Evolutionary conservation across 23 tunicate genomes (phyloP), one percentile per base, ranked within the genome.

Genomic region (Styela clava): DNA sequence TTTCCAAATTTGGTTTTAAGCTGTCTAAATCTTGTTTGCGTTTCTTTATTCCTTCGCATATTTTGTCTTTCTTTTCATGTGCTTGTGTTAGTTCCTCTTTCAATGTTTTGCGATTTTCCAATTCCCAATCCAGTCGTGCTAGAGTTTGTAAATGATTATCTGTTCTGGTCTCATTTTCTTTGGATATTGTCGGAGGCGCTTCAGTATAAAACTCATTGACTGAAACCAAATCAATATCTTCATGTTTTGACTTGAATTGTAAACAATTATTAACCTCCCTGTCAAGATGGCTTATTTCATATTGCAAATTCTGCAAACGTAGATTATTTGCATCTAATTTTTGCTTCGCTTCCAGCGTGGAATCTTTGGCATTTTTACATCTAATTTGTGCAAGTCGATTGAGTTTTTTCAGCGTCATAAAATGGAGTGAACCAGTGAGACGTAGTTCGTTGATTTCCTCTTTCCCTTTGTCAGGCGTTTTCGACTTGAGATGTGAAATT

Each of bases 171-270:
- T 16, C 74, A 34, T 79, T 74, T 86, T 81, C 32, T 74, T 78
- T 71, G 0, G 97, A 78, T 19, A 91, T 91, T 16, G 67, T 84
- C 2, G 69, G 19, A 2, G 97, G 97, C 21, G 92, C 97, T 2
- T 78, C 63, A 2, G 74, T 28, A 68, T 87, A 92, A 84, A 92
- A 92, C 3, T 87, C 79, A 33, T 92, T 64, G 22, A 83, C 79
- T 30, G 88, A 52, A 34, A 87, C 86, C 0, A 92, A 79, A 22
- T 68, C 61, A 27, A 91, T 79, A 24, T 86, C 91, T 3, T 91
- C 97, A 64, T 91, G 97, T 69, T 86, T 63, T 23, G 97, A 91
- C 61, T 90, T 91, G 80, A 93, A 93, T 52, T 93, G 94, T 37
- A 87, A 73, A 65, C 98, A 93, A 23, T 93, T 93, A 36, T 87